Evolutionary conservation across 2,797 vertebrate species (phyloP).

Genomic region (Diplodus puntazzo): DNA sequence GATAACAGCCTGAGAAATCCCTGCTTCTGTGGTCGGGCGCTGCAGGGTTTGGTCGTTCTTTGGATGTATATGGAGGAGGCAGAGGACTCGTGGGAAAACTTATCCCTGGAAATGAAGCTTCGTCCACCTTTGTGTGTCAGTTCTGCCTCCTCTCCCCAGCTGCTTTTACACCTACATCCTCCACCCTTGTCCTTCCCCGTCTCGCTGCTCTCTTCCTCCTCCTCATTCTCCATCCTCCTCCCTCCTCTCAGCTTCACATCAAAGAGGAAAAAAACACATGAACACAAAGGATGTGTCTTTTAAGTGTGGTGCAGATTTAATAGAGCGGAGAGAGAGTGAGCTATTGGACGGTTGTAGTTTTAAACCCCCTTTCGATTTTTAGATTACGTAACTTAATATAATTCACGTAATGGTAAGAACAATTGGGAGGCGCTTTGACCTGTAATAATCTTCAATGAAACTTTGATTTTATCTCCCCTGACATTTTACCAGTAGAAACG

Average conservation of each 20-base stretch:
- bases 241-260: conserved; percentile 53
- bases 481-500: conserved; percentile 2
- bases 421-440: conserved; percentile 33
- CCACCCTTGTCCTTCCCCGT: conserved; percentile 58
- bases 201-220: conserved; percentile 52
- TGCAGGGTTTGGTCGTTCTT: conserved; percentile 41
- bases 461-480: conserved; percentile 34
- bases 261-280: conserved; percentile 47
- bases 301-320: conserved; percentile 54
- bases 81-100: conserved; percentile 53
- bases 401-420: conserved; percentile 29
- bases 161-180: conserved; percentile 79
- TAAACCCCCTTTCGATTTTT: conserved; percentile 49
- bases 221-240: conserved; percentile 37
- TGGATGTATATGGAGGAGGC: conserved; percentile 55
- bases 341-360: conserved; percentile 38
- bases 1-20: conserved; percentile 56
- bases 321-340: conserved; percentile 35
- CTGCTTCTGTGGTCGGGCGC: conserved; percentile 42
- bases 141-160: conserved; percentile 69
- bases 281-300: conserved; percentile 42
- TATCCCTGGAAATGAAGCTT: conserved; percentile 69
- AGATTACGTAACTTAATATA: conserved; percentile 63
- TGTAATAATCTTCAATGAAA: conserved; percentile 13
- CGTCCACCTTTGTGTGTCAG: conserved; percentile 76